These are phyloP conservation scores for Lochmaea capreae DNA, from an alignment of 2,888 invertebrate genomes.

Conservation along the genomic window DNA sequence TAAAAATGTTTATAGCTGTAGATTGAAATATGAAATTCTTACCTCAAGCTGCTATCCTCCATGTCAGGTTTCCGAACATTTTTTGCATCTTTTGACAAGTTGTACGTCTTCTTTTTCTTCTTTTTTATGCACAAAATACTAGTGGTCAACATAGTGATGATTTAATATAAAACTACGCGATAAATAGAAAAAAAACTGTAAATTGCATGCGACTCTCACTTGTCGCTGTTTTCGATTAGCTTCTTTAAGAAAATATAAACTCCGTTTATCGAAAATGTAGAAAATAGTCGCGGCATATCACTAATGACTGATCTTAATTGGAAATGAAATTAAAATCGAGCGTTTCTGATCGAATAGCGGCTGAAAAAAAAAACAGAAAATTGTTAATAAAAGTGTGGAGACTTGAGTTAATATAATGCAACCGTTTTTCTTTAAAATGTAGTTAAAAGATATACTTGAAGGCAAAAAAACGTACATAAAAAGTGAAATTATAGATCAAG, in stretches of 20 bases:
- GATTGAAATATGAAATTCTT: constrained; percentile 12
- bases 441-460: too few relatives aligned
- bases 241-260: constrained; percentile 26
- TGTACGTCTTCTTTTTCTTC: constrained; percentile 62
- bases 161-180: neutral
- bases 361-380: constrained; percentile 34
- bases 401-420: neutral
- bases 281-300: constrained; percentile 29
- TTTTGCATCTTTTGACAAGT: constrained; percentile 54
- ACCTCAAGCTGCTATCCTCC: constrained; percentile 32
- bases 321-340: constrained; percentile 38
- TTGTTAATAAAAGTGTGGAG: constrained; percentile 20
- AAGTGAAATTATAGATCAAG: too few relatives aligned
- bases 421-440: too few relatives aligned
- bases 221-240: constrained; percentile 2
- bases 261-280: constrained; percentile 25
- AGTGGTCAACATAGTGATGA: constrained; percentile 58
- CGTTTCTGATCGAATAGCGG: constrained; percentile 18
- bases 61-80: constrained; percentile 20
- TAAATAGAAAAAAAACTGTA: neutral
- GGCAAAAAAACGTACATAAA: too few relatives aligned
- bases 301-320: constrained; percentile 40
- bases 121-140: constrained; percentile 63
- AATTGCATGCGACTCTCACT: neutral
- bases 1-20: too few relatives aligned